Evolutionary conservation across 2,797 vertebrate genomes (phyloP).

Genomic region (Enteromius afrohamiltoni): DNA sequence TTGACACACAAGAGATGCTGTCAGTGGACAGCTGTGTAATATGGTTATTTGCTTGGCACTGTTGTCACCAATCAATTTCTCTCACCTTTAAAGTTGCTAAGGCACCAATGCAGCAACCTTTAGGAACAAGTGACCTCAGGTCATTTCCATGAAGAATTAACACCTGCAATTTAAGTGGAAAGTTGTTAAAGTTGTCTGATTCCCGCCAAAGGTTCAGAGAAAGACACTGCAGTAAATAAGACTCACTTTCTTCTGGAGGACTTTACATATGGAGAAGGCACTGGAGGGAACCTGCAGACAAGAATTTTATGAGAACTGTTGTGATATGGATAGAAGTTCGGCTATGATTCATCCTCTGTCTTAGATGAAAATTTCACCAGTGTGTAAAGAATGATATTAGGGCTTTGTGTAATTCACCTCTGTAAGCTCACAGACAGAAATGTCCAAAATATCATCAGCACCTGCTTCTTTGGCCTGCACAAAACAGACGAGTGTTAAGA

Average conservation of each 20-base stretch:
- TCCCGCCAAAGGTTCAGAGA: not conserved
- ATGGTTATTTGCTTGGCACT: not conserved
- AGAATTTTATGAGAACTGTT: not conserved
- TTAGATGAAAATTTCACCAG: not conserved
- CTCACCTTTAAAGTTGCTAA: constrained; percentile 89
- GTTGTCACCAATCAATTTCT: not conserved
- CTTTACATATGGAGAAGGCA: constrained; percentile 89
- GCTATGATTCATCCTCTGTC: not conserved
- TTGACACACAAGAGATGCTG: constrained; percentile 37
- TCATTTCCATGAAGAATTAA: constrained; percentile 90
- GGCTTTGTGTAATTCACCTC: constrained; percentile 79
- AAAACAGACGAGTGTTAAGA: constrained; percentile 21
- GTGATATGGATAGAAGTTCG: not conserved
- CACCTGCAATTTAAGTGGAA: constrained; percentile 76
- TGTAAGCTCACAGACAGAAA: constrained; percentile 90
- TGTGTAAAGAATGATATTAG: not conserved
- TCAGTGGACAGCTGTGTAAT: not conserved
- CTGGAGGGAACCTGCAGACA: constrained; percentile 85
- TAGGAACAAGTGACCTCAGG: constrained; percentile 84
- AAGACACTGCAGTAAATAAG: not conserved
- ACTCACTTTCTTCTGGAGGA: constrained; percentile 95
- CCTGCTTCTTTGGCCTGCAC: constrained; percentile 91
- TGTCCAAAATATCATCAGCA: constrained; percentile 91
- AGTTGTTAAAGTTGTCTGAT: constrained; percentile 10
- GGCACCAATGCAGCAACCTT: constrained; percentile 82